Evolutionary conservation across 2,797 vertebrate species (phyloP).

Genomic region (Hipposideros larvatus): DNA sequence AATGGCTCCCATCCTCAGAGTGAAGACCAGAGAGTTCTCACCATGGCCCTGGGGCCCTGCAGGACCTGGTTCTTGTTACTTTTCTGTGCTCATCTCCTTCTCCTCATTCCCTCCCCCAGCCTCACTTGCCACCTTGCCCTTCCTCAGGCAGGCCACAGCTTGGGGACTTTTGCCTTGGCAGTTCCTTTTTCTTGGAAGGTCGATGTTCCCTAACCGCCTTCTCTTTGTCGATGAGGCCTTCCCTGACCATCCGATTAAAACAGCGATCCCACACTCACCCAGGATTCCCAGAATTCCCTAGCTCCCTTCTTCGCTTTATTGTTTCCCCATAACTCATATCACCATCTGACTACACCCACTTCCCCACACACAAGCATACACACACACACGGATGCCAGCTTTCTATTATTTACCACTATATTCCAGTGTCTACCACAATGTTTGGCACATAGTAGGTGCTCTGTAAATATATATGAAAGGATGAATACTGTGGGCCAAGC

Average conservation of each 20-base stretch:
- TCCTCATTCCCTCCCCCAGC: neutral
- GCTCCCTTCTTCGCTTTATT: neutral
- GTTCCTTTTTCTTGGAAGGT: neutral
- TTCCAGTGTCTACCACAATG: neutral
- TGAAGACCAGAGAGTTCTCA: neutral
- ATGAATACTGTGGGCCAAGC: neutral
- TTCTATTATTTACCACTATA: neutral
- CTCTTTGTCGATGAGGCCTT: neutral
- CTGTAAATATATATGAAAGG: neutral
- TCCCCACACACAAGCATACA: neutral
- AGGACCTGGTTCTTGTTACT: accelerated
- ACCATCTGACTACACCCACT: neutral
- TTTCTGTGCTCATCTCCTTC: neutral
- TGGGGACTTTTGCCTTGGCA: neutral
- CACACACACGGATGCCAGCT: neutral
- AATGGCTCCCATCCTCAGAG: accelerated
- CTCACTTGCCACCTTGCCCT: neutral
- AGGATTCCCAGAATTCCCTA: neutral
- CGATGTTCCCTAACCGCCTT: neutral
- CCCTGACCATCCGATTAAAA: neutral
- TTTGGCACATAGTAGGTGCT: neutral
- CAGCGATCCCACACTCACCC: neutral
- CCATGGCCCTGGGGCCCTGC: accelerated
- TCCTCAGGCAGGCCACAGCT: neutral
- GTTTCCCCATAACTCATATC: neutral